Evolutionary conservation across 2,797 vertebrate species (phyloP).

Genomic region (Bovichtus diacanthus): DNA sequence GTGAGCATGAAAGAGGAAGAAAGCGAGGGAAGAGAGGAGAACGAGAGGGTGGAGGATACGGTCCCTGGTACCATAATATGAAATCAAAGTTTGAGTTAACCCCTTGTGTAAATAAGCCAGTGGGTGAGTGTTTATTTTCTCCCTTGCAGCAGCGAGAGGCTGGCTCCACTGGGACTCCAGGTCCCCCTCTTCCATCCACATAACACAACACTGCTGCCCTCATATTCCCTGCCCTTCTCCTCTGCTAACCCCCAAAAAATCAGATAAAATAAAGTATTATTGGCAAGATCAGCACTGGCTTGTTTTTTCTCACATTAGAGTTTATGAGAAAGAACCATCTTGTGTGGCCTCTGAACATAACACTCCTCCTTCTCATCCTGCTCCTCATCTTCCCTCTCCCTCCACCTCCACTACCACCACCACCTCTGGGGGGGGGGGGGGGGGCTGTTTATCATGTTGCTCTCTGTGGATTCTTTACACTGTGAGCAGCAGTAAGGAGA

Average conservation of each 20-base stretch:
- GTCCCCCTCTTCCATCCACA: constrained; percentile 69
- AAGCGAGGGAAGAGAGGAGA: constrained; percentile 31
- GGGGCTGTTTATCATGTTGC: constrained; percentile 80
- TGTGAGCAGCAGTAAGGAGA: constrained; percentile 59
- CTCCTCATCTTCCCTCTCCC: constrained; percentile 55
- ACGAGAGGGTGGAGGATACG: constrained; percentile 26
- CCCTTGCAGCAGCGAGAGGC: constrained; percentile 72
- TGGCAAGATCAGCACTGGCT: constrained; percentile 75
- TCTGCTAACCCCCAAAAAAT: constrained; percentile 44
- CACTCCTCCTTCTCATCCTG: constrained; percentile 58
- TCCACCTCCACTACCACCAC: constrained; percentile 23
- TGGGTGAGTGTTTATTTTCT: constrained; percentile 81
- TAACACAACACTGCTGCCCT: constrained; percentile 78
- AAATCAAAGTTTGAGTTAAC: constrained; percentile 81
- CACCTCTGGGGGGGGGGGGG: constrained; percentile 35
- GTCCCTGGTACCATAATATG: constrained; percentile 73
- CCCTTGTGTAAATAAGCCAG: constrained; percentile 81
- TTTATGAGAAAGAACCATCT: constrained; percentile 86
- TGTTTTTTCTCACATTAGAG: constrained; percentile 83
- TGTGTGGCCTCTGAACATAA: constrained; percentile 86
- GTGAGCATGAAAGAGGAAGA: constrained; percentile 33
- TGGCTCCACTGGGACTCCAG: constrained; percentile 71
- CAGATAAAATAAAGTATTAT: constrained; percentile 78
- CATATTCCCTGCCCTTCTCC: constrained; percentile 53
- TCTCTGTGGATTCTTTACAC: constrained; percentile 70